Evolutionary conservation across 2,888 invertebrate species (phyloP).

Genomic region (Stegana nigrithorax): DNA sequence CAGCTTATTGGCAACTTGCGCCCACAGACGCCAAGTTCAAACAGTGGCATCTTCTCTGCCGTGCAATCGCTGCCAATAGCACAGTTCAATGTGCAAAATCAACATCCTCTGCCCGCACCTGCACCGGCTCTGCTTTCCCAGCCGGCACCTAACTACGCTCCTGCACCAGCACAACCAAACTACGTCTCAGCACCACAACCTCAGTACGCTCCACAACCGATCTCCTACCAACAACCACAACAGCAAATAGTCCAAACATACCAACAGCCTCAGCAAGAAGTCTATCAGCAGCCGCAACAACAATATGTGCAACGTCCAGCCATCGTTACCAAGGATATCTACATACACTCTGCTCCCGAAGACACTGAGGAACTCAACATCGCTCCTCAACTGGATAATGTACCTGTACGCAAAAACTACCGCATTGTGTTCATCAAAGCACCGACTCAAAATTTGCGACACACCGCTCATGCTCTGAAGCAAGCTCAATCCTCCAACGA

Average conservation of each 20-base stretch:
- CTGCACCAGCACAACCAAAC: constrained; percentile 13
- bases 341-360: constrained; percentile 65
- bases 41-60: constrained; percentile 47
- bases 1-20: constrained; percentile 45
- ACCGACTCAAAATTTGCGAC: constrained; percentile 66
- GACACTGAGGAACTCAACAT: constrained; percentile 55
- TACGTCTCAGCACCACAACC: neutral
- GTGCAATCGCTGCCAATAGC: constrained; percentile 29
- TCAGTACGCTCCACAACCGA: constrained; percentile 28
- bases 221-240: constrained; percentile 35
- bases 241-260: constrained; percentile 31
- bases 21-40: constrained; percentile 43
- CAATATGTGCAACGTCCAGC: constrained; percentile 52
- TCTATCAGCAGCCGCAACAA: no score
- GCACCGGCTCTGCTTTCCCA: neutral
- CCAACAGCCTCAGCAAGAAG: constrained; percentile 7
- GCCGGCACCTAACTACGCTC: constrained; percentile 7
- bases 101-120: constrained; percentile 18
- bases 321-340: constrained; percentile 64
- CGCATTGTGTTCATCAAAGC: constrained; percentile 68
- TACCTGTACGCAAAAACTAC: constrained; percentile 65
- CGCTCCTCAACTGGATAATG: constrained; percentile 39
- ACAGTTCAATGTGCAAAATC: constrained; percentile 33
- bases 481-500: constrained; percentile 60
- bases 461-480: constrained; percentile 64